Evolutionary conservation across 2,888 invertebrate species (phyloP), one percentile per base, ranked within the genome.

Genomic region (Conus canariensis): DNA sequence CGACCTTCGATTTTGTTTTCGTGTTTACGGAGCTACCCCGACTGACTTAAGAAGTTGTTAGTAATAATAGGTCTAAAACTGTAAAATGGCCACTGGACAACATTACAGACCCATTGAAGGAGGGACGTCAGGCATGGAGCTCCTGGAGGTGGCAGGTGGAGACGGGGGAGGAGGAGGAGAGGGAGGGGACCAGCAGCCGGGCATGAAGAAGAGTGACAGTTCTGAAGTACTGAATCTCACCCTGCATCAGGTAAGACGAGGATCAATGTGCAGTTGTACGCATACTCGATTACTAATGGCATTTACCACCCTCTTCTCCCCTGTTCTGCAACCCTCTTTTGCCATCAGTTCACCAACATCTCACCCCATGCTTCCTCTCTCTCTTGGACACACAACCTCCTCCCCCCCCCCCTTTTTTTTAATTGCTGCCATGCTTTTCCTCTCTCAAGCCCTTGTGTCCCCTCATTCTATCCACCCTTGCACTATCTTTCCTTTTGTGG

Each of bases 171-270:
- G 89, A 12, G 87, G 89, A 45, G 82, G 82, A n/a, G 88, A 90
- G 56, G 82, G 58, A 83, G 83, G 85, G 12, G 80, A n/a, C 45
- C 70, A 88, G 9, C 88, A 86, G 8, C 25, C 88, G 19, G 92
- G 89, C 22, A 85, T 92, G 88, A 92, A 91, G 90, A 85, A 90
- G 56, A 83, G 83, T 56, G 93, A 91, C 19, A 93, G 90, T 82
- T 80, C 92, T 0, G 93, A 93, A 74, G 90, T 91, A 0, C 91
- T 93, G 56, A 93, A 93, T 82, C 90, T 93, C 59, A 93, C 93
- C 2, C 90, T 94, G 22, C 93, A 93, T 90, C 94, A 93, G 93
- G 93, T 93, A 91, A 86, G 85, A 30, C 10, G 19, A n/a, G 14
- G 25, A 25, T 45, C 22, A 25, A 80, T 9, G 0, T 64, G 86